Percentiles rank a stretch among this genome's conserved stretches.
Evolutionary conservation across 2,113 vertebrate species (phyloP).

Genomic region (Raja brachyura): DNA sequence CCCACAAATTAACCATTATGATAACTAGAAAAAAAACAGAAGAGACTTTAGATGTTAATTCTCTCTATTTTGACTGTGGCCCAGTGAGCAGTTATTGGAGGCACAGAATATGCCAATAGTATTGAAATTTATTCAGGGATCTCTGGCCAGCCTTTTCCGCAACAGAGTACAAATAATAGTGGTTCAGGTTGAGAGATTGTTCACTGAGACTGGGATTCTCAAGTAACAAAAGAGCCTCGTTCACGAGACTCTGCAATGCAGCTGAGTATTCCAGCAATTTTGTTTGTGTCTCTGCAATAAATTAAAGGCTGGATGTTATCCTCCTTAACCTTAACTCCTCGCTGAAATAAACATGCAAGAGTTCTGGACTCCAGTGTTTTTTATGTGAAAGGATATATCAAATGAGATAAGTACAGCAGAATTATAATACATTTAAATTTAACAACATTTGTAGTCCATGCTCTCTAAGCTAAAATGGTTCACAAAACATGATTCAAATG

Average conservation of each 20-base stretch:
- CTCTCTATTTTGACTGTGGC: not conserved
- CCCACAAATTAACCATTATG: not conserved
- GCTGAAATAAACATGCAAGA: not conserved
- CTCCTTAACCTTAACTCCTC: not conserved
- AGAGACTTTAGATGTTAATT: constrained; percentile 5
- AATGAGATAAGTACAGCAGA: not conserved
- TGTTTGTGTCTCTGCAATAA: not conserved
- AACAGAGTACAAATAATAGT: not conserved
- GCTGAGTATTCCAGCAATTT: not conserved
- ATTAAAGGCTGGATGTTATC: not conserved
- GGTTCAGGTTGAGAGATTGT: not conserved
- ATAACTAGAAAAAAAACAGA: not conserved
- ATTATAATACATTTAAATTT: not conserved
- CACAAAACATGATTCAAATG: no score
- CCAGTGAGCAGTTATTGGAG: not conserved
- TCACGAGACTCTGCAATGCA: not conserved
- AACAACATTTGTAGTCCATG: not conserved
- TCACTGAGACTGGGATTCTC: not conserved
- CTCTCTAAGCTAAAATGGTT: no score
- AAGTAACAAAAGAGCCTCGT: not conserved
- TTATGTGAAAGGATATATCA: not conserved
- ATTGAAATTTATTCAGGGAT: constrained; percentile 1
- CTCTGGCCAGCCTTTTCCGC: not conserved
- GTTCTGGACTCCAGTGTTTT: not conserved
- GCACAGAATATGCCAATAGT: not conserved